Evolutionary conservation across 1,140 invertebrate genomes (phyloP).

Genomic region (Epicauta chinensis): DNA sequence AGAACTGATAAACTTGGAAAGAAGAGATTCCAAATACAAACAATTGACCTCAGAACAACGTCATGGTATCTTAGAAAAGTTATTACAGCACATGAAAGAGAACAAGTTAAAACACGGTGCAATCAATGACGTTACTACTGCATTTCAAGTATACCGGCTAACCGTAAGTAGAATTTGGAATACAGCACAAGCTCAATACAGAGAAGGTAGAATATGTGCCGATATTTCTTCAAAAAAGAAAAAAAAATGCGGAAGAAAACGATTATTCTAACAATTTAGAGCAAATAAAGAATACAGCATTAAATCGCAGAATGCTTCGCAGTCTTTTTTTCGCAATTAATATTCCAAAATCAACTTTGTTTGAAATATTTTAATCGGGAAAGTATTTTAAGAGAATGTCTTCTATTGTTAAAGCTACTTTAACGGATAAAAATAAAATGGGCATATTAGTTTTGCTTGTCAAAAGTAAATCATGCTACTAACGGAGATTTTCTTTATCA

Average conservation of each 20-base stretch:
- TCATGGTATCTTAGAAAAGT: too few species aligned
- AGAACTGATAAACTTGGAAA: too few species aligned
- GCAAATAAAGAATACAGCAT: constrained; percentile 6
- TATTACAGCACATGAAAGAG: too few species aligned
- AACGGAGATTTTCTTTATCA: constrained; percentile 6
- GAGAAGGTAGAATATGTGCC: constrained; percentile 10
- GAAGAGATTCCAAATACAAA: too few species aligned
- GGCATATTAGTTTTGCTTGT: constrained; percentile 14
- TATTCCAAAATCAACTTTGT: constrained; percentile 7
- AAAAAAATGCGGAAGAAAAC: constrained; percentile 7
- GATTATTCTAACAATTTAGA: constrained; percentile 11
- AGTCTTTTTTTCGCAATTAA: constrained; percentile 7
- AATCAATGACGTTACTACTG: too few species aligned
- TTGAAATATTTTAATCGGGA: constrained; percentile 10
- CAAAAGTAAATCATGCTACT: constrained; percentile 4
- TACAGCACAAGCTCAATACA: constrained; percentile 8
- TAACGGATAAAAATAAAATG: constrained; percentile 11
- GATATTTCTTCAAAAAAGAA: constrained; percentile 15
- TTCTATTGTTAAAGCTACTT: constrained; percentile 9
- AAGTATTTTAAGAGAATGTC: constrained; percentile 9
- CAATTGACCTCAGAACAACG: too few species aligned
- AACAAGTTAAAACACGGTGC: too few species aligned
- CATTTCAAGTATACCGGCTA: not conserved
- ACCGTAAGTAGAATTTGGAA: constrained; percentile 3
- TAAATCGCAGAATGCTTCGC: constrained; percentile 4